Base-by-base conservation (phyloP, 2,888 invertebrate species). In the Chrysopilus asiliformis region DNA sequence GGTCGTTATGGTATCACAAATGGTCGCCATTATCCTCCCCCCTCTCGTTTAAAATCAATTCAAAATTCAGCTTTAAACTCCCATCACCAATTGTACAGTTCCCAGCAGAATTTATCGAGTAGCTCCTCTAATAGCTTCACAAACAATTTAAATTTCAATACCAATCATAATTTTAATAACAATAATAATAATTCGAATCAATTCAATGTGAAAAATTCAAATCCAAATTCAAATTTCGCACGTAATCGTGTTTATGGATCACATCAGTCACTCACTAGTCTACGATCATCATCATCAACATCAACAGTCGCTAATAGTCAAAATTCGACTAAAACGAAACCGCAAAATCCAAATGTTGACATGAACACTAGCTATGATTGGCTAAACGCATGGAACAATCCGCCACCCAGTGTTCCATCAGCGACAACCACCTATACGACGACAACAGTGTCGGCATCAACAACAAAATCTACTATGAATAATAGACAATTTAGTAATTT, bases 101-200 rank as follows among this genome's bases (percentile, higher is more conserved):
- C 47, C 36, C 46, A 46, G 43, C 46, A 48, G 35, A 48, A 48
- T 46, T 42, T 46, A 41, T 43, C 47, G n/a, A n/a, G n/a, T n/a
- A n/a, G n/a, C n/a, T n/a, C n/a, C n/a, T n/a, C n/a, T n/a, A n/a
- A n/a, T n/a, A n/a, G n/a, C n/a, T n/a, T n/a, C 32, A 42, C 40
- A 41, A 34, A 22, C 15, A 20, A 17, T 30, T 38, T 27, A 19
- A 41, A 26, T 35, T 38, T 19, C 32, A 37, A 28, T 32, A 43
- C 32, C 31, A 43, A 39, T 32, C 37, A 36, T 36, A 36, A 31
- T 37, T 12, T 12, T 22, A 35, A 32, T 30, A 34, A 36, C 33
- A 39, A 35, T 31, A 36, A 17, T 16, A 42, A 24, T 30, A 37
- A 39, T 40, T 36, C n/a, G n/a, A n/a, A n/a, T n/a, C n/a, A n/a